Base-by-base conservation (phyloP, 2,797 vertebrate species). In the Characodon lateralis region DNA sequence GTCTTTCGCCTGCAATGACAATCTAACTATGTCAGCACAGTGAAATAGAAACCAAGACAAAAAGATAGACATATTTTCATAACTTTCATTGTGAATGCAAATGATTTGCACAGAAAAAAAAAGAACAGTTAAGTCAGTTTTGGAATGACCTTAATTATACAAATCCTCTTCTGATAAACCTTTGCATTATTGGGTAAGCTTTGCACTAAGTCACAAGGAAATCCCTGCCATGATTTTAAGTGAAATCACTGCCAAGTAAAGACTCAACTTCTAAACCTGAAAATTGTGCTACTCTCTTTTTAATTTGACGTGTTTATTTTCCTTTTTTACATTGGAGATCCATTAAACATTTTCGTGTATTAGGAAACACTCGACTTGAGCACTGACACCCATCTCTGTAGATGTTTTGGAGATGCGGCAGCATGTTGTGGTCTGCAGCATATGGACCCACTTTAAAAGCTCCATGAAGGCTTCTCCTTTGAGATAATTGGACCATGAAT, bases 391-490 rank as follows among this genome's bases (percentile, higher is more conserved):
- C 79, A 86, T 89, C 85, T 85, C 84, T 80, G 78, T 76, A 71
- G 82, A 89, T 78, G 85, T 93, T 91, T 87, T 90, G 84, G 79
- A 93, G 89, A 90, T 90, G 91, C 87, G 88, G 85, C 85, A 88
- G 84, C 86, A 91, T 89, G 91, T 91, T 93, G 86, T 87, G 89
- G 86, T 91, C 88, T 86, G 83, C 78, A 86, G 90, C 92, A 94
- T 92, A 90, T 94, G 91, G 91, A 88, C 89, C 89, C 90, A 92
- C 90, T 94, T 93, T 91, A 82, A 88, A 91, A 84, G 56, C 77
- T 74, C 46, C 43, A 84, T 79, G 80, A 83, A 86, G 81, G 77
- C 81, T 72, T 90, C 71, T 88, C 85, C 84, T 89, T 88, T 81
- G 79, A 91, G 85, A 90, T 93, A 92, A 93, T 92, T 92, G 83